Evolutionary conservation across 2,888 invertebrate genomes (phyloP).

Genomic region (Nomada hirtipes): DNA sequence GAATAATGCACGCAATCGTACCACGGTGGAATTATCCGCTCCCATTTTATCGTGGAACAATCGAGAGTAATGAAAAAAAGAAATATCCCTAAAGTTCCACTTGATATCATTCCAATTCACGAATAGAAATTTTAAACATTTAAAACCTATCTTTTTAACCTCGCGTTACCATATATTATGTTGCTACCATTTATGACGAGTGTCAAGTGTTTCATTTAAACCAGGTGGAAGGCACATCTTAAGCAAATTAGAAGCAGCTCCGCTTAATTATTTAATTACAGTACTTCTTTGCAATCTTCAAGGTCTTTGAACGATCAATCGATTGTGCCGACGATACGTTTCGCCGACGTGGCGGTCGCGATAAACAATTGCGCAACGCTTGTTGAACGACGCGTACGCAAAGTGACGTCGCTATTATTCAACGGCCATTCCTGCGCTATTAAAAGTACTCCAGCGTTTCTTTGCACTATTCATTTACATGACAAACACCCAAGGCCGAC

Average conservation of each 20-base stretch:
- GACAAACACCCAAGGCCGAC: no score
- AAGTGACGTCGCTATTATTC: neutral
- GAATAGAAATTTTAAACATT: neutral
- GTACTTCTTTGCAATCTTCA: neutral
- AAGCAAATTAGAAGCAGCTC: no score
- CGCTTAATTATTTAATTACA: neutral
- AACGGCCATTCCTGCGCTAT: neutral
- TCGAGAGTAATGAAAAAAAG: no score
- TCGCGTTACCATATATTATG: no score
- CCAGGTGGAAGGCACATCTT: no score
- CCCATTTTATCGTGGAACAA: neutral
- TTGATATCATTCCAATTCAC: no score
- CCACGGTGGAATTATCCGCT: neutral
- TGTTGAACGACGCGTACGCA: neutral
- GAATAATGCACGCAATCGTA: neutral
- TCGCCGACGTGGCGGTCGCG: neutral
- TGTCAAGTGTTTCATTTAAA: no score
- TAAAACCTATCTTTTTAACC: neutral
- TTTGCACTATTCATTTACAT: no score
- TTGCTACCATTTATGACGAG: neutral
- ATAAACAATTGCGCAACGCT: conserved; percentile 20
- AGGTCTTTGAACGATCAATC: conserved; percentile 13
- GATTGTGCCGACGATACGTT: conserved; percentile 5
- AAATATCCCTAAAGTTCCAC: no score
- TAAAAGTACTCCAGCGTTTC: no score